Base-by-base conservation (phyloP, 2,113 vertebrate genomes). In the Chloebia gouldiae region DNA sequence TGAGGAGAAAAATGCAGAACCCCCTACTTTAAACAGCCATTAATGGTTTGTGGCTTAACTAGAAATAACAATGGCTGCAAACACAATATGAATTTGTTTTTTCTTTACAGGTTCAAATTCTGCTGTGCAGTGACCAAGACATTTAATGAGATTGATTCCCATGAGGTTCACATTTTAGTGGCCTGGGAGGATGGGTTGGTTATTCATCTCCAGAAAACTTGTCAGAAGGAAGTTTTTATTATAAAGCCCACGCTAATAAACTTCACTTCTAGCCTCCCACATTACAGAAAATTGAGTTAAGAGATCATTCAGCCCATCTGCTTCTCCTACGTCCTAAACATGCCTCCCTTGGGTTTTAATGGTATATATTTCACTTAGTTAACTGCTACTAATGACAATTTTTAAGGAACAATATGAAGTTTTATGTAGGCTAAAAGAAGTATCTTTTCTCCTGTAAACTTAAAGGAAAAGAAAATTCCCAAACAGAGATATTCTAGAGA, bases 31-130 rank as follows among this genome's bases (percentile, higher is more conserved):
- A 69, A 94, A 92, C n/a, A 81, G 37, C 22, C 84, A 82, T 91
- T 86, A 93, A 95, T 76, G 65, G 57, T 60, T 92, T 95, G 81
- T 82, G 73, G 84, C 50, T 82, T 94, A 82, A 87, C 53, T 92
- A 95, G 95, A 95, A 90, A 91, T 71, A 90, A 86, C 45, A 77
- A 28, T 35, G 53, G 14, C 65, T 93, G 78, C 78, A 94, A 90
- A 92, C 9, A n/a, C 19, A 79, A 59, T 37, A 30, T 33, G 17
- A 79, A 68, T 81, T 72, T 66, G 7, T 23, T 91, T 95, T 81
- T 90, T 20, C 39, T 76, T 72, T 61, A 66, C 2, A 6, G 11
- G 40, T 77, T 82, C 59, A 82, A 92, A 82, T 70, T 91, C 35
- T 40, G 14, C 54, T 69, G 37, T 40, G 50, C n/a, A 76, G n/a